Conservation (phyloP, 2,888 invertebrate genomes). For the Heliconius hortense region DNA sequence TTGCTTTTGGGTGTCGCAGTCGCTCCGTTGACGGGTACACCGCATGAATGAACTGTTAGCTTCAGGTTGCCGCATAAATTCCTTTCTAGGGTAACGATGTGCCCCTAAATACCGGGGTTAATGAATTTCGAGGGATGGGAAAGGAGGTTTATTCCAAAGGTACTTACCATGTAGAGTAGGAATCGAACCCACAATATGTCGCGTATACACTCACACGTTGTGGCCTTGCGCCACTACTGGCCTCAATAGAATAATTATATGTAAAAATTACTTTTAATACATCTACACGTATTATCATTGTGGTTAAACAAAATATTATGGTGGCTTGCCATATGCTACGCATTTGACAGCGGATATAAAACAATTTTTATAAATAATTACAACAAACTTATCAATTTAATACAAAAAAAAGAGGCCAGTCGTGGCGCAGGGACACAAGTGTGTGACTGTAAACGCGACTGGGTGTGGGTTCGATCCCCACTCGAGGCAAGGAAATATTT, state of each 20-base stretch:
- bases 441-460: too few relatives aligned
- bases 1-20: conserved; percentile 20
- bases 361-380: neutral
- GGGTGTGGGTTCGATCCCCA: too few relatives aligned
- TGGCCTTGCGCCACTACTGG: too few relatives aligned
- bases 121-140: conserved; percentile 16
- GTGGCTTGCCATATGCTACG: neutral
- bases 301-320: neutral
- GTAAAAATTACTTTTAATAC: neutral
- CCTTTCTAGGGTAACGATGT: conserved; percentile 26
- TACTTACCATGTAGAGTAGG: neutral
- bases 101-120: conserved; percentile 26
- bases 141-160: conserved; percentile 4
- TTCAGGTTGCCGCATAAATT: conserved; percentile 28
- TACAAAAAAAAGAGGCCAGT: too few relatives aligned
- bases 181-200: too few relatives aligned
- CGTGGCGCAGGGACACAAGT: too few relatives aligned
- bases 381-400: neutral
- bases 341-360: neutral
- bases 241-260: neutral
- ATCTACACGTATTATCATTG: neutral
- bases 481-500: too few relatives aligned
- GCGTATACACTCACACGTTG: too few relatives aligned
- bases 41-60: conserved; percentile 30
- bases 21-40: conserved; percentile 21